Base-by-base conservation (phyloP, 2,888 invertebrate genomes). In the Acanthoscelides obtectus region DNA sequence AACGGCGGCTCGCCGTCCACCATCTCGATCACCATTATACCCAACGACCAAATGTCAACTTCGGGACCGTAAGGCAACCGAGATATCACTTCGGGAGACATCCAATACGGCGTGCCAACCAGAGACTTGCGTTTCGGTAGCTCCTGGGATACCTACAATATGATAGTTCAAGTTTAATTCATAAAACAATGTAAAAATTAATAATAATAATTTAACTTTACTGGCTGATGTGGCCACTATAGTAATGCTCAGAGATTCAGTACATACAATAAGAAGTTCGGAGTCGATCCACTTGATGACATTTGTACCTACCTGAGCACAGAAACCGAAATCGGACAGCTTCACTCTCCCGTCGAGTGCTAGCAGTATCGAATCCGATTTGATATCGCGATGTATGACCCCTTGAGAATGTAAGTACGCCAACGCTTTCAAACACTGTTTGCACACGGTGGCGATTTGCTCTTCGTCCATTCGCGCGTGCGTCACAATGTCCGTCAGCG, bases 11-110 rank as follows among this genome's bases (percentile, higher is more conserved):
- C 99, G 0, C 99, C 98, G 82, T 99, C 99, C 0, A 99, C 96
- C 99, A 99, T 99, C 87, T 99, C 99, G 74, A 99, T 98, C 8
- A 99, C 94, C 98, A 99, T 99, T 75, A 99, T 98, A 72, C 99
- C 95, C 75, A 96, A 87, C 17, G 95, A 96, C 96, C 96, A 96
- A 79, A 96, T 94, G 81, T 96, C 96, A 45, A 98, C 98, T 87
- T 98, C 98, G 0, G 98, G 97, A 0, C 98, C 99, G 84, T 99
- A 99, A 0, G 98, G 98, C 83, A 98, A 88, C 83, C 98, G 90
- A 22, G 97, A 97, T 82, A 97, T 97, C 45, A 97, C 97, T 87
- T 97, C 97, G 0, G 97, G 97, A 0, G 96, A 97, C 98, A 99
- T 99, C 97, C 97, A 98, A 82, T 97, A 98, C 0, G 99, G 99